A percentile compares a stretch with the other conserved stretches of the same genome.
These are phyloP conservation scores for Endomychus coccineus DNA, from an alignment of 2,888 invertebrate genomes.

Conservation along the genomic window DNA sequence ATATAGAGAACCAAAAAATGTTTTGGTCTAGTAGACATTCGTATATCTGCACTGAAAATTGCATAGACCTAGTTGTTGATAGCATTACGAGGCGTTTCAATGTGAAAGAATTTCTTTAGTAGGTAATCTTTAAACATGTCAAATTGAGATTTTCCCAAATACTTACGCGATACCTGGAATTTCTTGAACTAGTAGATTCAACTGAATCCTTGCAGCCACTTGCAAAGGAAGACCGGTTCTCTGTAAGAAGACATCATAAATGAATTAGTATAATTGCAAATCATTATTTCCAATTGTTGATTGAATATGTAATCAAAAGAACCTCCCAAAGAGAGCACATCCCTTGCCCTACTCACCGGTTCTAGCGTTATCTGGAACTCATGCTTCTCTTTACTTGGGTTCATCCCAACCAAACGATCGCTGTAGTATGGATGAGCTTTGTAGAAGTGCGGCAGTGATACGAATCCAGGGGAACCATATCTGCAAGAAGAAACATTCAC, in stretches of 20 bases:
- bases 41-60: too few relatives aligned
- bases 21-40: too few relatives aligned
- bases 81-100: too few relatives aligned
- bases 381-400: slow-evolving; percentile 61
- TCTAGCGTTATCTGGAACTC: slow-evolving; percentile 70
- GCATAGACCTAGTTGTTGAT: too few relatives aligned
- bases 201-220: slow-evolving; percentile 67
- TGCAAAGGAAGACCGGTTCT: slow-evolving; percentile 67
- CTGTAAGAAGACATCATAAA: too few relatives aligned
- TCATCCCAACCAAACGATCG: slow-evolving; percentile 59
- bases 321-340: too few relatives aligned
- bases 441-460: slow-evolving; percentile 79
- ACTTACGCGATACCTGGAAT: slow-evolving; percentile 46
- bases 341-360: slow-evolving; percentile 62
- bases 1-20: too few relatives aligned
- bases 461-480: slow-evolving; percentile 73
- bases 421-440: slow-evolving; percentile 63
- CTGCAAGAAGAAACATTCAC: slow-evolving; percentile 74
- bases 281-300: too few relatives aligned
- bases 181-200: slow-evolving; percentile 54
- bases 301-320: too few relatives aligned
- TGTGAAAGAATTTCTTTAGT: not conserved
- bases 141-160: slow-evolving; percentile 2
- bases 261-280: too few relatives aligned
- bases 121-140: not conserved